These are phyloP conservation scores for Diarsia dahlii DNA, from an alignment of 2,888 invertebrate genomes.

Conservation along the genomic window DNA sequence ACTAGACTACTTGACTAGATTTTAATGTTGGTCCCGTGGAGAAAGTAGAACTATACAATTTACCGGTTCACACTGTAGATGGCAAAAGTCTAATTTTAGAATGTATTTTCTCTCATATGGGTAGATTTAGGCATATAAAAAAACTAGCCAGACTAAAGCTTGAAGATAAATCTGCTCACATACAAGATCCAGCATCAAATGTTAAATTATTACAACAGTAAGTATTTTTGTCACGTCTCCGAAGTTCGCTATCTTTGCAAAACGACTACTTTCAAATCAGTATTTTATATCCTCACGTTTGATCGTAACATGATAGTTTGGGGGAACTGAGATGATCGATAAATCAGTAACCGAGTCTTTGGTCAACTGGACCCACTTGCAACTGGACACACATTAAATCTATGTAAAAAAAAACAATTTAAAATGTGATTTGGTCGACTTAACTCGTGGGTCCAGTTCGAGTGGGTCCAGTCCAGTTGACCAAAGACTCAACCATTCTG, in stretches of 20 bases:
- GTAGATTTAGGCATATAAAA: neutral
- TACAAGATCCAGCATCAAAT: constrained; percentile 33
- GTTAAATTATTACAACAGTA: constrained; percentile 25
- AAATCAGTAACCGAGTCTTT: too few species aligned
- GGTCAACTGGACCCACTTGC: too few species aligned
- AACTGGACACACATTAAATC: too few species aligned
- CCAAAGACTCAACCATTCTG: too few species aligned
- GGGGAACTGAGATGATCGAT: neutral
- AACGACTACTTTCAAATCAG: constrained; percentile 41
- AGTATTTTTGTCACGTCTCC: constrained; percentile 45
- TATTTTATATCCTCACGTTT: constrained; percentile 22
- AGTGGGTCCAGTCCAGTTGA: too few species aligned
- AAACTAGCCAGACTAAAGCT: neutral
- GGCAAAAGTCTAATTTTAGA: neutral
- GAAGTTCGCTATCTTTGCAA: constrained; percentile 31
- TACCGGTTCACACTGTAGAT: neutral
- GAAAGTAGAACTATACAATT: neutral
- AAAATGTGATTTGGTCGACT: too few species aligned
- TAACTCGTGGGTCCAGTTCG: too few species aligned
- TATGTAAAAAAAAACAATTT: too few species aligned
- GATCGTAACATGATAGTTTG: constrained; percentile 16
- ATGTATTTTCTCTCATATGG: neutral
- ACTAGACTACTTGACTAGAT: too few species aligned
- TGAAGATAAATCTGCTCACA: constrained; percentile 40
- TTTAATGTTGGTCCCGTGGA: neutral